A percentile compares a stretch with the other conserved stretches of the same genome.
These are phyloP conservation scores for Pectinophora gossypiella DNA, from an alignment of 1,140 invertebrate species.

Conservation along the genomic window DNA sequence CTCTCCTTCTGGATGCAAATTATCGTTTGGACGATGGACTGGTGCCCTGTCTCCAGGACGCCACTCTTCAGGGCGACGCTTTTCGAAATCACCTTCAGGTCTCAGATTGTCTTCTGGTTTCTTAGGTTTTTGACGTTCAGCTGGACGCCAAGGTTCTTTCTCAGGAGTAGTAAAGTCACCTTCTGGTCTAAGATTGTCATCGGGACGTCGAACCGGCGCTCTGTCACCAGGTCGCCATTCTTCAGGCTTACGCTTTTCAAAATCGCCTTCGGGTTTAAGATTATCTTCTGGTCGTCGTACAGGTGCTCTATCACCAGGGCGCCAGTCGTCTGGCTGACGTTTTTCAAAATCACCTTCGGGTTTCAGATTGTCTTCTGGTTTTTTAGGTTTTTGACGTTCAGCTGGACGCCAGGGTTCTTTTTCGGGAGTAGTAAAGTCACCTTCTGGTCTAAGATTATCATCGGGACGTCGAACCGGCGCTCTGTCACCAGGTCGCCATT, in stretches of 20 bases:
- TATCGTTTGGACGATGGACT: conserved; percentile 76
- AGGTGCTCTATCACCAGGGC: conserved; percentile 47
- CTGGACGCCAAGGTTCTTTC: conserved; percentile 51
- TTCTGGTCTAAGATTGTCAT: conserved; percentile 70
- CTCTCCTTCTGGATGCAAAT: conserved; percentile 78
- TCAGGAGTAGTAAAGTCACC: conserved; percentile 56
- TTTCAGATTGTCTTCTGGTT: conserved; percentile 75
- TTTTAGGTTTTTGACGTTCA: conserved; percentile 46
- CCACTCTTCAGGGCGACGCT: conserved; percentile 76
- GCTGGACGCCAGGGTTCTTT: conserved; percentile 44
- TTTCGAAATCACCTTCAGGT: conserved; percentile 77
- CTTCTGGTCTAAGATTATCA: conserved; percentile 78
- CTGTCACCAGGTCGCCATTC: conserved; percentile 70
- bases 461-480: conserved; percentile 69
- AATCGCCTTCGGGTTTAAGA: conserved; percentile 70
- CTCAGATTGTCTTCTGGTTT: conserved; percentile 75
- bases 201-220: conserved; percentile 47
- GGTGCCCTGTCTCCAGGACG: conserved; percentile 77
- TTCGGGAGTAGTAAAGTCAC: conserved; percentile 73
- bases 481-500: conserved; percentile 73
- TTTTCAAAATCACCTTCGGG: conserved; percentile 76
- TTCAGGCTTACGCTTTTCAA: conserved; percentile 77
- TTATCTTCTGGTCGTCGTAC: conserved; percentile 62
- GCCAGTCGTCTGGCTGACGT: conserved; percentile 25
- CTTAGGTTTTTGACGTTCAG: conserved; percentile 72